These are phyloP conservation scores for Remorina albescens DNA, from an alignment of 2,797 vertebrate genomes.

Conservation along the genomic window DNA sequence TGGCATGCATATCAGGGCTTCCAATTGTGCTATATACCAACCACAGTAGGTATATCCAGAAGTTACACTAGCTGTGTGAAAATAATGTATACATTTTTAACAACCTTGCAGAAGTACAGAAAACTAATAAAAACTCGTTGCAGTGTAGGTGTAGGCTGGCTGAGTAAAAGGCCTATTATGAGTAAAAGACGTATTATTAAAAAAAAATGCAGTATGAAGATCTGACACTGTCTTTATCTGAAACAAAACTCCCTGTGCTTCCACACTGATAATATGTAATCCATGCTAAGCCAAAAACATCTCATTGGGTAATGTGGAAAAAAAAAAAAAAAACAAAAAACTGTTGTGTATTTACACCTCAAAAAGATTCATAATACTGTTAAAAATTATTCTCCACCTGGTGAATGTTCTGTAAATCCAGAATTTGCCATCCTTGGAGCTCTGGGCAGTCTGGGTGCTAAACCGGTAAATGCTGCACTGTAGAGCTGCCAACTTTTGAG, in stretches of 20 bases:
- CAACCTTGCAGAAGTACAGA: slow-evolving; percentile 39
- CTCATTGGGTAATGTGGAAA: not conserved
- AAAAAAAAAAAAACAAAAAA: too few relatives aligned
- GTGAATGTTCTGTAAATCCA: not conserved
- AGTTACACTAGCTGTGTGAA: slow-evolving; percentile 26
- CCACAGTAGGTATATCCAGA: slow-evolving; percentile 7
- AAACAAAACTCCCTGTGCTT: not conserved
- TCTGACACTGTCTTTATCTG: slow-evolving; percentile 5
- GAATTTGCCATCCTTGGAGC: too few relatives aligned
- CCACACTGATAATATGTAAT: not conserved
- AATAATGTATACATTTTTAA: slow-evolving; percentile 36
- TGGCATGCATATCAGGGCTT: slow-evolving; percentile 14
- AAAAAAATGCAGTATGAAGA: not conserved
- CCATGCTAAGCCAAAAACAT: too few relatives aligned
- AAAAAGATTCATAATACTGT: slow-evolving; percentile 14
- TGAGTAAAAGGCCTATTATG: slow-evolving; percentile 27
- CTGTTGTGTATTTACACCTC: not conserved
- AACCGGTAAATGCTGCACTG: not conserved
- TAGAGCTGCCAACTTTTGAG: too few relatives aligned
- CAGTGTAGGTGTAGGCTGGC: slow-evolving; percentile 38
- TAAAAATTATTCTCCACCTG: slow-evolving; percentile 9
- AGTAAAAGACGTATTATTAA: too few relatives aligned
- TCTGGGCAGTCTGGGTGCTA: not conserved
- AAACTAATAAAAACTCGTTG: slow-evolving; percentile 38
- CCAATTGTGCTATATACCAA: slow-evolving; percentile 51